Evolutionary conservation across 2,888 invertebrate genomes (phyloP).

Genomic region (Drosophila cracens): DNA sequence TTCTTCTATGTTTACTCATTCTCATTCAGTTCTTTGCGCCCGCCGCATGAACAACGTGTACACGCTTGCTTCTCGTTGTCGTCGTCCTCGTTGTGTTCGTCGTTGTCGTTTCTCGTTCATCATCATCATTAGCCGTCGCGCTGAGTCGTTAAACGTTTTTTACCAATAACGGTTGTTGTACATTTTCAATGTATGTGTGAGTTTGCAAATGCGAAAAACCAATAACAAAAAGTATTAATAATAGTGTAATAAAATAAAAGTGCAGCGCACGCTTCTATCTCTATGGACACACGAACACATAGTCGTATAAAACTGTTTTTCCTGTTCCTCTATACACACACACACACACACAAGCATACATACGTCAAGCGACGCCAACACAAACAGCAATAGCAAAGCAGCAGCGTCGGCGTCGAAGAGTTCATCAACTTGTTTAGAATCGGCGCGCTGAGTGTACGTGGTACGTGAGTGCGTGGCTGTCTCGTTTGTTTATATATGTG

Average conservation of each 20-base stretch:
- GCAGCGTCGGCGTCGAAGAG: slow-evolving; percentile 65
- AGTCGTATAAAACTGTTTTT: slow-evolving; percentile 44
- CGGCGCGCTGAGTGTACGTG: slow-evolving; percentile 65
- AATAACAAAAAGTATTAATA: slow-evolving; percentile 59
- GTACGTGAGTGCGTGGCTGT: slow-evolving; percentile 73
- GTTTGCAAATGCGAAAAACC: slow-evolving; percentile 49
- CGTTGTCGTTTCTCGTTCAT: slow-evolving; percentile 52
- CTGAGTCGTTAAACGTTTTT: slow-evolving; percentile 35
- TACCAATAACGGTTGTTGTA: slow-evolving; percentile 53
- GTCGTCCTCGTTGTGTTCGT: slow-evolving; percentile 51
- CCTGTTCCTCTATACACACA: slow-evolving; percentile 44
- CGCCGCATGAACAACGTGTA: slow-evolving; percentile 74
- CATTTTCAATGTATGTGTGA: slow-evolving; percentile 47
- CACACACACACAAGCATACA: slow-evolving; percentile 19
- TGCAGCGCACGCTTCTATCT: slow-evolving; percentile 38
- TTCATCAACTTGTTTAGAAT: slow-evolving; percentile 83
- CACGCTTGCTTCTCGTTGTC: slow-evolving; percentile 51
- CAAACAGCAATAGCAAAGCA: slow-evolving; percentile 28
- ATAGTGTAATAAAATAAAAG: slow-evolving; percentile 49
- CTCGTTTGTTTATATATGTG: slow-evolving; percentile 45
- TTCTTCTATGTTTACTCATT: slow-evolving; percentile 71
- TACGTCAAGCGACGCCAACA: slow-evolving; percentile 42
- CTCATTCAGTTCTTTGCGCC: slow-evolving; percentile 78
- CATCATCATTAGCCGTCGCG: slow-evolving; percentile 40
- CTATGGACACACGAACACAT: slow-evolving; percentile 26